phyloP scores from a whole-genome alignment of 2,797 vertebrate genomes.

The Pseudocheirus occidentalis region DNA sequence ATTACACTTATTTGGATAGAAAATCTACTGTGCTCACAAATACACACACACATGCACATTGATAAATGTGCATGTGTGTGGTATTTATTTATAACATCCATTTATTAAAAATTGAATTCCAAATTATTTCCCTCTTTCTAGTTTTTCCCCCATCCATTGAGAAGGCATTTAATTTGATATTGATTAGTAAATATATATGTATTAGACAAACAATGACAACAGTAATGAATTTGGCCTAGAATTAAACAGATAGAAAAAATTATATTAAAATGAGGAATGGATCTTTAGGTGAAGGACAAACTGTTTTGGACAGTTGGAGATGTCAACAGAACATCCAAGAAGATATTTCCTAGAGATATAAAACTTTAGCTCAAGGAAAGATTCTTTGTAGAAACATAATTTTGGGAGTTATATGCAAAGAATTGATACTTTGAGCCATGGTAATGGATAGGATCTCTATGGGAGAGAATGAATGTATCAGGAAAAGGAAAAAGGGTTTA shows the following conservation, averaged over 20 bases:
- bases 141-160: neutral
- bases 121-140: neutral
- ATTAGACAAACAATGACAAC: neutral
- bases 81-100: neutral
- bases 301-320: neutral
- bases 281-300: neutral
- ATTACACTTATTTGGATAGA: neutral
- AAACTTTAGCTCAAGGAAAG: neutral
- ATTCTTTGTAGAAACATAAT: neutral
- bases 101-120: neutral
- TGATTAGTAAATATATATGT: neutral
- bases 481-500: neutral
- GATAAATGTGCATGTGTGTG: neutral
- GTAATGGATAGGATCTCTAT: neutral
- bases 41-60: too few relatives aligned
- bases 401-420: neutral
- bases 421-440: neutral
- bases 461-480: neutral
- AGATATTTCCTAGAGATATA: neutral
- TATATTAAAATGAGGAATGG: neutral
- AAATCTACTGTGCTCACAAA: neutral
- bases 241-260: neutral
- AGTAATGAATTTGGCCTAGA: neutral
- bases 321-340: neutral
- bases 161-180: neutral